These are phyloP conservation scores for Aphelenchoides avenae DNA, from an alignment of 1,140 invertebrate genomes.

Conservation along the genomic window DNA sequence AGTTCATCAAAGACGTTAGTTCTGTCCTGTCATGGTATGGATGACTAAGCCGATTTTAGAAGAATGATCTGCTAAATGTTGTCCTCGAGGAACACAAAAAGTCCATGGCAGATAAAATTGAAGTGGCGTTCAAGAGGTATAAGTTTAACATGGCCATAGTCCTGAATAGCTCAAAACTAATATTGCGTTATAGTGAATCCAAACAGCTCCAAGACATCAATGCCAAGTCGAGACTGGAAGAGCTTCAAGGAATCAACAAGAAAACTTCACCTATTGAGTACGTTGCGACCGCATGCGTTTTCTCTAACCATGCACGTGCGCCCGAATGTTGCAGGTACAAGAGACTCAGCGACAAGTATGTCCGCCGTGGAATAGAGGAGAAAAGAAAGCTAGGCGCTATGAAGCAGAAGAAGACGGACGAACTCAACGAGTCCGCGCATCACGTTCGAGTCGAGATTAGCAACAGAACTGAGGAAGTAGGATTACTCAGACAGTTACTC, in stretches of 20 bases:
- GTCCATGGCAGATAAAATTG: constrained; percentile 19
- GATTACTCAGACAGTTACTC: too few species aligned
- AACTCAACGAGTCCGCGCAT: constrained; percentile 11
- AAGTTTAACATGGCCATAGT: constrained; percentile 6
- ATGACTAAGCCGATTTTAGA: constrained; percentile 6
- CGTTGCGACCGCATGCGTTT: too few species aligned
- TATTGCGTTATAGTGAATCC: constrained; percentile 24
- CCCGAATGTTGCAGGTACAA: too few species aligned
- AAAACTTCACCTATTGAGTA: constrained; percentile 38
- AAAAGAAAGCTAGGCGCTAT: constrained; percentile 6
- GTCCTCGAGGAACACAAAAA: constrained; percentile 26
- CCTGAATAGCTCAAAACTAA: neutral
- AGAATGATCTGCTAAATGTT: constrained; percentile 12
- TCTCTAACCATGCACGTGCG: too few species aligned
- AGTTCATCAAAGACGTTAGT: constrained; percentile 14
- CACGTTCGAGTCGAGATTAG: too few species aligned
- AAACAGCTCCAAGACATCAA: constrained; percentile 45
- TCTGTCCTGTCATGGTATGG: neutral
- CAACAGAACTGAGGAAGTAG: too few species aligned
- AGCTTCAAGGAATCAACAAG: constrained; percentile 35
- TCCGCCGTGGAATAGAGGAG: constrained; percentile 9
- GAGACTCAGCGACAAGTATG: constrained; percentile 36
- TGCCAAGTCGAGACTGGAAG: constrained; percentile 38
- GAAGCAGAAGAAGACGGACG: neutral
- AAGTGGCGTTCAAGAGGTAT: constrained; percentile 33